phyloP scores from a whole-genome alignment of 2,113 vertebrate species.

The Barnardius zonarius region DNA sequence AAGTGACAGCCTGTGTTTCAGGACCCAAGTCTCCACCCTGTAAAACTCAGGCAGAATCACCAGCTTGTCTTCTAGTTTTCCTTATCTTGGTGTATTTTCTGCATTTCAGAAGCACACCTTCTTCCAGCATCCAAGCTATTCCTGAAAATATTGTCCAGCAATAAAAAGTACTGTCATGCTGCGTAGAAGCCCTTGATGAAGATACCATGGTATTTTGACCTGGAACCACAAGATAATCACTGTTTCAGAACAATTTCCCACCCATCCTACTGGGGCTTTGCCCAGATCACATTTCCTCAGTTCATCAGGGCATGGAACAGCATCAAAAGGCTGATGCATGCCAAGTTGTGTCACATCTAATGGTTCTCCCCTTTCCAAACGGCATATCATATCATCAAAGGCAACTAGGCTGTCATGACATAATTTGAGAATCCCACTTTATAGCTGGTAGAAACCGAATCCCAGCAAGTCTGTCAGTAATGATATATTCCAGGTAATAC shows the following conservation, averaged over 20 bases:
- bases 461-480: neutral
- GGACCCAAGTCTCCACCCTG: neutral
- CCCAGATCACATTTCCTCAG: slow-evolving; percentile 13
- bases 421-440: slow-evolving; percentile 29
- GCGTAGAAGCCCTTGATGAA: neutral
- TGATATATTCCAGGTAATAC: neutral
- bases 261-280: neutral
- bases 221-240: neutral
- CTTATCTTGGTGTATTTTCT: neutral
- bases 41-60: neutral
- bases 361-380: slow-evolving; percentile 33
- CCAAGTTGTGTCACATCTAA: slow-evolving; percentile 26
- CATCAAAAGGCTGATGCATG: neutral
- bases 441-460: slow-evolving; percentile 17
- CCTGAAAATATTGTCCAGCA: neutral
- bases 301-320: slow-evolving; percentile 24
- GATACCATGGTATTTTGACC: neutral
- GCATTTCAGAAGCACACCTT: neutral
- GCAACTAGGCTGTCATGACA: slow-evolving; percentile 6
- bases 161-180: fast-evolving
- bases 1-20: neutral
- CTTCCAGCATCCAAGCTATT: neutral
- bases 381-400: slow-evolving; percentile 18
- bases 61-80: neutral
- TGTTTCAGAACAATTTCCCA: slow-evolving; percentile 26